Evolutionary conservation across 2,888 invertebrate species (phyloP).

Genomic region (Drosophila borealis): DNA sequence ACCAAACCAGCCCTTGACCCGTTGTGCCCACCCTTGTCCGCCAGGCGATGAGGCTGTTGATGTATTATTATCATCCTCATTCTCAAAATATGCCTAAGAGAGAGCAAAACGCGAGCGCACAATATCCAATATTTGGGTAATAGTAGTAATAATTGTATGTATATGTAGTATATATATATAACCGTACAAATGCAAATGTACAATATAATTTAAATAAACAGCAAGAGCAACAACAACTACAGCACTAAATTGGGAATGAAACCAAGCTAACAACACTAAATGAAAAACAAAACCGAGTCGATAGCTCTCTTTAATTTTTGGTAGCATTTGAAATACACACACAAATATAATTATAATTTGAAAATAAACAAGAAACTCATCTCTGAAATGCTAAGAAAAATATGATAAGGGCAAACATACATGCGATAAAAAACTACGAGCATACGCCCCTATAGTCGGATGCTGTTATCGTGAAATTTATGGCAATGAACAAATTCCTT

Average conservation of each 20-base stretch:
- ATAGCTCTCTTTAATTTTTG: background rate
- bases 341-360: background rate
- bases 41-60: constrained; percentile 85
- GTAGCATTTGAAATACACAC: background rate
- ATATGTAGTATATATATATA: constrained; percentile 39
- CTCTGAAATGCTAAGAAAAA: background rate
- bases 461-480: background rate
- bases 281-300: background rate
- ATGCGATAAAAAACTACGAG: constrained; percentile 8
- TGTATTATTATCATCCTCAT: constrained; percentile 85
- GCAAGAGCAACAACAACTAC: constrained; percentile 37
- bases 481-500: background rate
- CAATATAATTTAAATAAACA: constrained; percentile 33
- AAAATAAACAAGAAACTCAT: background rate
- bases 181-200: constrained; percentile 29
- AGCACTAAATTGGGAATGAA: constrained; percentile 47
- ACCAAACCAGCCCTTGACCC: constrained; percentile 90
- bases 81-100: constrained; percentile 84
- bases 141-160: constrained; percentile 52
- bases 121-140: constrained; percentile 64
- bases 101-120: constrained; percentile 74
- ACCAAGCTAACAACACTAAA: constrained; percentile 22
- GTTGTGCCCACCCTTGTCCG: constrained; percentile 89
- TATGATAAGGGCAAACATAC: constrained; percentile 2
- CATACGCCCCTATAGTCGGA: constrained; percentile 9